These are phyloP conservation scores for Sinopyrophorus schimmeli DNA, from an alignment of 2,888 invertebrate genomes.

Conservation along the genomic window DNA sequence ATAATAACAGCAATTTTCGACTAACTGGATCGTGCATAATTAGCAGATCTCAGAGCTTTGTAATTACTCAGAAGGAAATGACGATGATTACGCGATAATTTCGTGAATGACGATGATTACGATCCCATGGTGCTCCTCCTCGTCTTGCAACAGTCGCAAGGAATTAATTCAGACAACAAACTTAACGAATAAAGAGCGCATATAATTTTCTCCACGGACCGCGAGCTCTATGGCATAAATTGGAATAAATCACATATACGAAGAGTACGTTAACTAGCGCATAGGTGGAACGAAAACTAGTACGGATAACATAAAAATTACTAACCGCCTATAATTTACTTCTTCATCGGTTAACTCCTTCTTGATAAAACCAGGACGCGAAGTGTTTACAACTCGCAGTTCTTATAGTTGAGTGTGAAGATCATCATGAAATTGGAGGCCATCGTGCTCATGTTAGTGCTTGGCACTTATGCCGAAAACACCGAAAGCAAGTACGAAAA, in stretches of 20 bases:
- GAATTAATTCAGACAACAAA: no score
- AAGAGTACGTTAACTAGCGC: constrained; percentile 35
- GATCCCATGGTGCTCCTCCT: no score
- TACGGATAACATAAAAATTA: constrained; percentile 41
- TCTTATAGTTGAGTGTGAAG: constrained; percentile 33
- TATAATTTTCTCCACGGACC: constrained; percentile 26
- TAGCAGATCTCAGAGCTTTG: no score
- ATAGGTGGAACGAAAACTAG: constrained; percentile 35
- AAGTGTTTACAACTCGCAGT: constrained; percentile 39
- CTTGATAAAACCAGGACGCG: constrained; percentile 48
- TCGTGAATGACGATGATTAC: no score
- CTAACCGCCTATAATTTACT: constrained; percentile 39
- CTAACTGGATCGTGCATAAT: no score
- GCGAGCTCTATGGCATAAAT: constrained; percentile 20
- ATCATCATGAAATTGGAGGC: constrained; percentile 24
- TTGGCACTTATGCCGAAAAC: constrained; percentile 55
- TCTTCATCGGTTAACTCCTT: constrained; percentile 40
- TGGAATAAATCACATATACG: constrained; percentile 20
- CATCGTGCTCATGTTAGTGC: constrained; percentile 49
- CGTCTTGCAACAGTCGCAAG: no score
- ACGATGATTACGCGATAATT: no score
- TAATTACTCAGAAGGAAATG: no score
- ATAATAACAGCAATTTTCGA: no score
- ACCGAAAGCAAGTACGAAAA: constrained; percentile 59
- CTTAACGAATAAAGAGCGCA: constrained; percentile 5